Base-by-base conservation (phyloP, 2,888 invertebrate species). In the Himalopsyche anomala region DNA sequence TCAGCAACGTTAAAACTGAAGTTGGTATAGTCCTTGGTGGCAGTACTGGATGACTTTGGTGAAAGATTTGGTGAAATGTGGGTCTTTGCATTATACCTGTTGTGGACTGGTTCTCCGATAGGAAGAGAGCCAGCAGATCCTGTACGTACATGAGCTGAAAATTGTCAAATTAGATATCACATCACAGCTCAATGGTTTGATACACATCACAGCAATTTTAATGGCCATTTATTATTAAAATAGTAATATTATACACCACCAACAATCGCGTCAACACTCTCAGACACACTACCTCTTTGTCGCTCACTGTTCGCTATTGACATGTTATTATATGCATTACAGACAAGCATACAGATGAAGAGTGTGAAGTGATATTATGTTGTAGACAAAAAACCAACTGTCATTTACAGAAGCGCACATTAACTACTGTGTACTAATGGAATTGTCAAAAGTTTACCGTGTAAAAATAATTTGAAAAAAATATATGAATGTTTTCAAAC, bases 61-160 rank as follows among this genome's bases (percentile, higher is more conserved):
- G 80, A 80, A 28, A 80, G 51, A 42, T 51, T 80, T 54, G 62
- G 51, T 62, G 83, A 85, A 80, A 45, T 80, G 28, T 42, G 80
- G 17, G 80, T 5, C 56, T 83, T 83, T n/a, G 51, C 80, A 36
- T 69, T 80, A 36, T 86, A 87, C 81, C 87, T 85, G 40, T 87
- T 84, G 42, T 87, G 84, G 12, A 84, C 82, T 17, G 83, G 83
- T 55, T 85, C 69, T 15, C 81, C 86, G 38, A 85, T 91, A 4
- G 91, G 88, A 84, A 92, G 91, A 9, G 94, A 94, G n/a, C 96
- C 97, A 17, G 96, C 95, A 28, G 97, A 97, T 4, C 96, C 96
- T 3, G 97, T 96, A 88, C 97, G 94, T 87, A 96, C 95, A 90
- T 97, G 97, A 5, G 96, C 96, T 96, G 89, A 90, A 86, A 86